Evolutionary conservation across 2,888 invertebrate species (phyloP).

Genomic region (Thereva nobilitata): DNA sequence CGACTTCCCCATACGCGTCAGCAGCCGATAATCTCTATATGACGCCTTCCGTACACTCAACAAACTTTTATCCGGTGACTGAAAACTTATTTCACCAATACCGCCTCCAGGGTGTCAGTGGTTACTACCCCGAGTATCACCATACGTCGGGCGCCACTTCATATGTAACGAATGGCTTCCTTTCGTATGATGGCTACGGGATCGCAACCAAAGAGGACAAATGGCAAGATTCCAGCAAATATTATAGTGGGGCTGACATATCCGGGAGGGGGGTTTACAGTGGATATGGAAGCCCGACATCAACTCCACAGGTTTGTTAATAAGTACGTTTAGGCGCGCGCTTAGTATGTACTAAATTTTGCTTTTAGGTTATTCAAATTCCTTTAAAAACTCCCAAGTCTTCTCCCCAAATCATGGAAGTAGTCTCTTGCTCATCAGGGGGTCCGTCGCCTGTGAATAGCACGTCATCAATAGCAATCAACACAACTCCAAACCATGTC

Average conservation of each 20-base stretch:
- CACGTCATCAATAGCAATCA: constrained; percentile 41
- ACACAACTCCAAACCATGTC: constrained; percentile 39
- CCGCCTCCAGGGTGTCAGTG: constrained; percentile 73
- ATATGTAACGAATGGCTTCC: constrained; percentile 81
- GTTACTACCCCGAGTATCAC: constrained; percentile 79
- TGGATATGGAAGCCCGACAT: constrained; percentile 57
- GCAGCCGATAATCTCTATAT: constrained; percentile 60
- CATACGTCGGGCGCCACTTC: constrained; percentile 68
- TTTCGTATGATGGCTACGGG: constrained; percentile 65
- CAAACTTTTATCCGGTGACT: constrained; percentile 75
- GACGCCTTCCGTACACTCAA: constrained; percentile 64
- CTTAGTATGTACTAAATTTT: background rate
- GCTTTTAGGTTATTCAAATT: constrained; percentile 45
- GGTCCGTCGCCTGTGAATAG: constrained; percentile 54
- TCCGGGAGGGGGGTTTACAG: constrained; percentile 52
- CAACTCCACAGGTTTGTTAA: constrained; percentile 54
- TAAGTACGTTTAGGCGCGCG: background rate
- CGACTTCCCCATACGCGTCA: constrained; percentile 75
- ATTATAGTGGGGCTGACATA: constrained; percentile 64
- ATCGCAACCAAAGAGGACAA: constrained; percentile 60
- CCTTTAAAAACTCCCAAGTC: constrained; percentile 58
- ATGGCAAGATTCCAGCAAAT: constrained; percentile 58
- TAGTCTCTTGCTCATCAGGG: constrained; percentile 57
- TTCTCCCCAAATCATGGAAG: constrained; percentile 58
- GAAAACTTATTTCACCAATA: constrained; percentile 91